Base-by-base conservation (phyloP, 1,140 invertebrate genomes). In the Batillaria attramentaria region DNA sequence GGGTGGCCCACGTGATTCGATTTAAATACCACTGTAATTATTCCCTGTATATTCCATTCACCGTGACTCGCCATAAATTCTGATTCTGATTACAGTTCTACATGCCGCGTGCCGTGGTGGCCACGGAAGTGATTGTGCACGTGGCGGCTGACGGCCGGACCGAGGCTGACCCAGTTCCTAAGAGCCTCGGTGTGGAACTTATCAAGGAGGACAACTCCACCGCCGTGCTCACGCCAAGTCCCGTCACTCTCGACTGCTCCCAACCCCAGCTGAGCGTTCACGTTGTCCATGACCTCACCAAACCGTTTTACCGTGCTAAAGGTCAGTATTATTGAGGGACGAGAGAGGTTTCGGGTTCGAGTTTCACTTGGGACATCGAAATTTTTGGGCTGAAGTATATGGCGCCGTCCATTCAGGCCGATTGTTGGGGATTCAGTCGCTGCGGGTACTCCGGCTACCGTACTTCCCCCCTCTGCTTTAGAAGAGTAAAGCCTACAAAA, bases 111-210 rank as follows among this genome's bases (percentile, higher is more conserved):
- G 82, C 86, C 8, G 87, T 83, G 4, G 83, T 88, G 60, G 86
- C 84, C 10, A 79, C 81, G 16, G 82, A 75, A 4, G 84, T 87
- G 1, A 81, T 87, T n/a, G 77, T 87, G 18, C 82, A 89, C 75
- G 73, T 89, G 10, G 85, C 79, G 3, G 83, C 88, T 0, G 88
- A 88, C 72, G 84, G 86, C 24, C 78, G 78, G 3, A 83, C 77
- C 1, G 69, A 81, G 10, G 54, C 65, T 54, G 79, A 77, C 54
- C 78, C 75, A 33, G 72, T 81, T 20, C 68, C 68, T 41, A 83
- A 83, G 77, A 74, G 43, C 20, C 24, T 87, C 3, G 73, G 72
- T 37, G 78, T 86, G 16, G 74, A 78, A 42, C 72, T 86, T 54
- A 80, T 86, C 16, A 78, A 72, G 33, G 70, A 60, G 3, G 72